Evolutionary conservation across 1,140 invertebrate species (phyloP), one percentile per base, ranked within the genome.

Genomic region (Euwallacea fornicatus): DNA sequence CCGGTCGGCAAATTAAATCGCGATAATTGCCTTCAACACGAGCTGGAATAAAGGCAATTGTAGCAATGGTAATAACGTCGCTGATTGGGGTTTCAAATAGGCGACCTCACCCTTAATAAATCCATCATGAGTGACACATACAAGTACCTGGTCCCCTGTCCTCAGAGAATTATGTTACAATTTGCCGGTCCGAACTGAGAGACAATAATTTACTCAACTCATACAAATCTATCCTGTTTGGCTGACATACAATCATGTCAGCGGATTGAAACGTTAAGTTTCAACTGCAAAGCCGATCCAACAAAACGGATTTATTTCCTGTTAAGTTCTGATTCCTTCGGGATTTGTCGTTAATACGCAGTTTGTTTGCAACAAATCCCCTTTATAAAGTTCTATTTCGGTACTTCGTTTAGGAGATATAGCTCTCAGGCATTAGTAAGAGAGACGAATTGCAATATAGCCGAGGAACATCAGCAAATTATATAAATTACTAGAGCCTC

Each of bases 121-220:
- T 58, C 55, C 55, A 58, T 58, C 55, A 58, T 50, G 21, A 33
- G n/a, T 58, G 55, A 58, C 55, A 58, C n/a, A 58, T 58, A 58
- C 55, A 58, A 58, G 55, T 58, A 58, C 55, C 55, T 58, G 13
- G 9, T 33, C 55, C 21, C 13, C n/a, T 15, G 55, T 58, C 55
- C 55, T 15, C 55, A 33, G 55, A 33, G 55, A 58, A 58, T 58
- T 58, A 58, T 58, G 55, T 58, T 16, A 58, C 55, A 58, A 58
- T 58, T 58, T 58, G 55, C 55, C 21, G 13, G 50, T 58, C 21
- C 21, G 55, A 15, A 58, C 55, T 58, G 55, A 10, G 46, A 15
- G 55, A 15, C 55, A 16, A 58, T 58, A 58, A 58, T 58, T 58
- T 41, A 58, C 13, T 50, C 46, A 13, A 13, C 13, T 50, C 46